A percentile compares a stretch with the other conserved stretches of the same genome.
These are phyloP conservation scores for Blastomussa wellsi DNA, from an alignment of 92 coral and sea anemone species.

Conservation along the genomic window DNA sequence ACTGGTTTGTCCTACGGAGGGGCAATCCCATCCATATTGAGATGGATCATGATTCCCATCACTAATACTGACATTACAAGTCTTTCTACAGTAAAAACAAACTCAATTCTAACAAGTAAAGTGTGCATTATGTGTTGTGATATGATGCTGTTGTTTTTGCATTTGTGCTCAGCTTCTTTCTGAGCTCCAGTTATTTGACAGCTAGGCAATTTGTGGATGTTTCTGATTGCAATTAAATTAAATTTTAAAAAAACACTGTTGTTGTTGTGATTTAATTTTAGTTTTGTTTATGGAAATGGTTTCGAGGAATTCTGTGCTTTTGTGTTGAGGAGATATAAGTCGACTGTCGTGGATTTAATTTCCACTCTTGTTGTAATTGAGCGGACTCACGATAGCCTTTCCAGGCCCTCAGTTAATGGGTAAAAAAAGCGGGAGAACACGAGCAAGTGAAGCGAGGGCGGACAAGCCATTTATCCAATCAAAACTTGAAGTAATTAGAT, in stretches of 20 bases:
- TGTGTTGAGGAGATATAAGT: too few species aligned
- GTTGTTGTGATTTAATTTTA: background rate
- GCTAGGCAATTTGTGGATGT: background rate
- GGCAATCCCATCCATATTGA: constrained; percentile 62
- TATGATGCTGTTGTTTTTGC: background rate
- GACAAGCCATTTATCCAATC: too few species aligned
- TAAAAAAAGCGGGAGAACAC: too few species aligned
- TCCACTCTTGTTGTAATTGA: too few species aligned
- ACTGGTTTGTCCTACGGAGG: constrained; percentile 67
- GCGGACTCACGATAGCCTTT: too few species aligned
- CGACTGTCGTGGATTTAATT: too few species aligned
- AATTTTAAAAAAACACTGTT: constrained; percentile 4
- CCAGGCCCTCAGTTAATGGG: too few species aligned
- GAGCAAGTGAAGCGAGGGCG: too few species aligned
- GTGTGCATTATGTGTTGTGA: background rate
- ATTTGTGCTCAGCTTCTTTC: background rate
- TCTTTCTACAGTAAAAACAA: background rate
- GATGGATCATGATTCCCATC: constrained; percentile 21
- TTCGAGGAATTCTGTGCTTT: too few species aligned
- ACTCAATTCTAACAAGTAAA: background rate
- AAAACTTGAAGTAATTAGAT: too few species aligned
- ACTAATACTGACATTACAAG: background rate
- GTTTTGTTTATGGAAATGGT: too few species aligned
- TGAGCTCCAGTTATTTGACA: background rate
- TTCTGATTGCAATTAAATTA: constrained; percentile 29